A percentile compares a stretch with the other conserved stretches of the same genome.
These are phyloP conservation scores for Trematocara variabile DNA, from an alignment of 2,113 vertebrate genomes.

Conservation along the genomic window DNA sequence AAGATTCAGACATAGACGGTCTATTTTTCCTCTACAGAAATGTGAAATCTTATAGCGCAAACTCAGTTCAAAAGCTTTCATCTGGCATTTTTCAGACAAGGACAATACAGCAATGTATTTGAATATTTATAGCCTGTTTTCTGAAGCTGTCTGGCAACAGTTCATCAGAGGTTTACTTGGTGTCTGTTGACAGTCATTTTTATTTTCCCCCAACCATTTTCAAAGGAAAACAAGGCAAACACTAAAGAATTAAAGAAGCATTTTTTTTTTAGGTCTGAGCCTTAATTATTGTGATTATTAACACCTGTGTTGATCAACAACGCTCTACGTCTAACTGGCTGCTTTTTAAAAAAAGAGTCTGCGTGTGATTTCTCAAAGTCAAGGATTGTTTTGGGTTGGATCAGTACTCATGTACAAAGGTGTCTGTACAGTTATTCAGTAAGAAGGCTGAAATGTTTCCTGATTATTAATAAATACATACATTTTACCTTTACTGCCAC, in stretches of 20 bases:
- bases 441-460: not conserved
- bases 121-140: not conserved
- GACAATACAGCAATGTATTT: not conserved
- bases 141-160: not conserved
- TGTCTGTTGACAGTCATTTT: not conserved
- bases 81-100: not conserved
- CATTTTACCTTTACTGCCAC: not conserved
- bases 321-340: not conserved
- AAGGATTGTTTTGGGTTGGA: not conserved
- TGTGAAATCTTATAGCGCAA: not conserved
- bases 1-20: not conserved
- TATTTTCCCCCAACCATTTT: not conserved
- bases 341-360: not conserved
- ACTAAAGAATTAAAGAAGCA: not conserved
- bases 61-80: not conserved
- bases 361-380: not conserved
- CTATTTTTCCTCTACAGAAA: not conserved
- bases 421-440: not conserved
- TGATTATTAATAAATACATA: not conserved
- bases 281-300: not conserved
- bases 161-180: not conserved
- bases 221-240: not conserved
- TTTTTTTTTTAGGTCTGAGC: not conserved
- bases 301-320: not conserved
- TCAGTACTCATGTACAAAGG: not conserved